phyloP scores from a whole-genome alignment of 2,113 vertebrate species.

The Cinclus mexicanus region DNA sequence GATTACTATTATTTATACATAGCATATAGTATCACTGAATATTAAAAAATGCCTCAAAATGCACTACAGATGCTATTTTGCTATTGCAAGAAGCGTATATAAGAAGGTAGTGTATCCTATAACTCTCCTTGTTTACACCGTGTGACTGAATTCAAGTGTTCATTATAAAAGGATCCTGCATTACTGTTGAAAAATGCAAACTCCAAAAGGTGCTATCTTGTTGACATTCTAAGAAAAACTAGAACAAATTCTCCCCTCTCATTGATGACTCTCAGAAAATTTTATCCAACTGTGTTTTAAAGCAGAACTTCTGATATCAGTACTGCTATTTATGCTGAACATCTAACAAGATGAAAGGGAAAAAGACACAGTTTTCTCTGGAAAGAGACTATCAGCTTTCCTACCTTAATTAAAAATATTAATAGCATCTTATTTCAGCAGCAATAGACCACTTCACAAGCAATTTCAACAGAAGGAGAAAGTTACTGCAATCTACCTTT shows the following conservation, averaged over 20 bases:
- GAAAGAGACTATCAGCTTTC: not conserved
- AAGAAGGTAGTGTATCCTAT: fast-evolving
- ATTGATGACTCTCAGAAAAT: not conserved
- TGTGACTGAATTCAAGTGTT: not conserved
- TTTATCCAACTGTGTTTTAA: not conserved
- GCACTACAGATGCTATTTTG: not conserved
- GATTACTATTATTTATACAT: not conserved
- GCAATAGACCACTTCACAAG: not conserved
- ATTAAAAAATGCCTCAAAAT: not conserved
- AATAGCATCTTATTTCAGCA: not conserved
- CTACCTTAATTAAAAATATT: not conserved
- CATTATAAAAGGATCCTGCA: not conserved
- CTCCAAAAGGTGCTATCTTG: not conserved
- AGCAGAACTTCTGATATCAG: not conserved
- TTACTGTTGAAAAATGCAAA: not conserved
- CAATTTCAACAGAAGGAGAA: not conserved
- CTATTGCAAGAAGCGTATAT: not conserved
- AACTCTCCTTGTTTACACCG: not conserved
- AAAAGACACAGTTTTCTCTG: not conserved
- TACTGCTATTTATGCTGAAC: not conserved
- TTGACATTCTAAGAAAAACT: not conserved
- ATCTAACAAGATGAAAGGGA: not conserved
- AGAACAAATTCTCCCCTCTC: not conserved
- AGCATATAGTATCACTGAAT: not conserved
- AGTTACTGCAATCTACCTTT: not conserved